Percentiles rank a stretch among this genome's conserved stretches.
Evolutionary conservation across 1,140 invertebrate genomes (phyloP).

Genomic region (Aphelenchoides fujianensis): DNA sequence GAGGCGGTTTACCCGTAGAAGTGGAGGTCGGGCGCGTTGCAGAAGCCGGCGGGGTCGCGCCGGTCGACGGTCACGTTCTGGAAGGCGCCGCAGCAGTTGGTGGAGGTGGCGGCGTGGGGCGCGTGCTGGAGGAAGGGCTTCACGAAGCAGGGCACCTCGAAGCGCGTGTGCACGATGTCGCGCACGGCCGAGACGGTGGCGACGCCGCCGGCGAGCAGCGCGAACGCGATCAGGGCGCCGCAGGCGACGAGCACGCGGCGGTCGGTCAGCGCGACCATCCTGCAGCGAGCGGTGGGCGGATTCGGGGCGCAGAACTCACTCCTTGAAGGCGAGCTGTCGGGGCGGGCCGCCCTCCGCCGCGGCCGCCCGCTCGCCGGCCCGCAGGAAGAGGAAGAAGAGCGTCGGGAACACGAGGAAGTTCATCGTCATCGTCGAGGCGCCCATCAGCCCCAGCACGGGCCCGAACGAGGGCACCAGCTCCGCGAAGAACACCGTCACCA

Average conservation of each 20-base stretch:
- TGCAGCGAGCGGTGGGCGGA: background rate
- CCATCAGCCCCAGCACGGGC: conserved; percentile 79
- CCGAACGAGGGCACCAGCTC: conserved; percentile 82
- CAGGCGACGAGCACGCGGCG: background rate
- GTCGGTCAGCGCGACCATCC: background rate
- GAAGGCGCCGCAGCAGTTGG: conserved; percentile 49
- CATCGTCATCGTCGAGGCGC: conserved; percentile 75
- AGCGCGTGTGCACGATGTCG: background rate
- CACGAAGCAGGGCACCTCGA: conserved; percentile 2
- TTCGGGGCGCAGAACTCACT: background rate
- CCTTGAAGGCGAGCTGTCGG: background rate
- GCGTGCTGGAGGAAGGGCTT: background rate
- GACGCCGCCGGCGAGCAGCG: background rate
- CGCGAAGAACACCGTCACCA: conserved; percentile 73
- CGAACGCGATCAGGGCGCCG: conserved; percentile 15
- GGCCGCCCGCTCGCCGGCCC: conserved; percentile 2
- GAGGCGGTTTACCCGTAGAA: conserved; percentile 9
- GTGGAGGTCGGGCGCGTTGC: conserved; percentile 16
- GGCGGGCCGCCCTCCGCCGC: background rate
- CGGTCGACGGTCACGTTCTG: conserved; percentile 45
- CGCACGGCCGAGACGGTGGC: background rate
- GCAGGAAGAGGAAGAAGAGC: conserved; percentile 54
- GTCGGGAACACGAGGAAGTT: conserved; percentile 62
- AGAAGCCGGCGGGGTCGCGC: conserved; percentile 13
- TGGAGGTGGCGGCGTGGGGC: conserved; percentile 8